A percentile compares a stretch with the other conserved stretches of the same genome.
phyloP scores from a whole-genome alignment of 2,113 vertebrate genomes.

The Trachemys scripta region DNA sequence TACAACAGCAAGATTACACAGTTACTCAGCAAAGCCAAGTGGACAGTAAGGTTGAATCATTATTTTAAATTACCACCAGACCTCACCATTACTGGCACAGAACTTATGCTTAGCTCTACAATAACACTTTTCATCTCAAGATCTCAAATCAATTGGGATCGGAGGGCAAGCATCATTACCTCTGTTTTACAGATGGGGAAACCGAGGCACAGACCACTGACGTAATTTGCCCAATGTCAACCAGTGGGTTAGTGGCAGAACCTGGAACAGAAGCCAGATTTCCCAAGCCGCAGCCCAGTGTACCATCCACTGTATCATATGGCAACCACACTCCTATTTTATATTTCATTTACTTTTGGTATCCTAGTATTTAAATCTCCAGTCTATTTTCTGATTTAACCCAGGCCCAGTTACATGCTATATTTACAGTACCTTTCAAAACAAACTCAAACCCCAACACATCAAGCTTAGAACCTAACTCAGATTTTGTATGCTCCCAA shows the following conservation, averaged over 20 bases:
- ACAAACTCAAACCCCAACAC: neutral
- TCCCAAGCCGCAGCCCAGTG: too few species aligned
- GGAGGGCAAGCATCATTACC: neutral
- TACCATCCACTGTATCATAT: too few species aligned
- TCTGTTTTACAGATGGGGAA: neutral
- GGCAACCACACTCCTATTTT: too few species aligned
- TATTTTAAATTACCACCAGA: fast-evolving
- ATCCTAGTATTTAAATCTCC: neutral
- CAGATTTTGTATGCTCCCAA: neutral
- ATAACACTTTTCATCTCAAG: too few species aligned
- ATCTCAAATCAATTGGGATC: neutral
- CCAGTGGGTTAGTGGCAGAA: too few species aligned
- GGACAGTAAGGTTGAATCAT: neutral
- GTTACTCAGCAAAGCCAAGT: fast-evolving
- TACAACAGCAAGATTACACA: fast-evolving
- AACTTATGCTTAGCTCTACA: fast-evolving
- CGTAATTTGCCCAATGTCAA: too few species aligned
- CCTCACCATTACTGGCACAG: fast-evolving
- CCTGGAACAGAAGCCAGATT: too few species aligned
- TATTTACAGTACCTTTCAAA: neutral
- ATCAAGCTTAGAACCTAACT: neutral
- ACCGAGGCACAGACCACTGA: neutral
- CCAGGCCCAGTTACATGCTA: neutral
- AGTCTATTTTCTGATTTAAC: too few species aligned
- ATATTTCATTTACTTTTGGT: neutral